These are phyloP conservation scores for Phasia obesa DNA, from an alignment of 2,888 invertebrate species.

Conservation along the genomic window DNA sequence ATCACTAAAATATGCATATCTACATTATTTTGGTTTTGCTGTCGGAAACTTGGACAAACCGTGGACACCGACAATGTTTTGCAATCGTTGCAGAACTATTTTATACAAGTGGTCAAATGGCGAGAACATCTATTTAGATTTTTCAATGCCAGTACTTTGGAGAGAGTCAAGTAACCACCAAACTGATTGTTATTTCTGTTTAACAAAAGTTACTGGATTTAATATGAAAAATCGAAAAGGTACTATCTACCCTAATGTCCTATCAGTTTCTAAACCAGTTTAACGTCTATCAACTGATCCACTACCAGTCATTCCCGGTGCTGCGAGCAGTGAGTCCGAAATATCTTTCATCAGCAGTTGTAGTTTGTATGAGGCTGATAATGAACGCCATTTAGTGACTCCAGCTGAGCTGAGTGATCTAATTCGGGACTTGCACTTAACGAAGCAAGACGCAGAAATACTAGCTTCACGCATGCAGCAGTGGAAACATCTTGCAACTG, in stretches of 20 bases:
- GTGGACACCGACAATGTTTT: conserved; percentile 40
- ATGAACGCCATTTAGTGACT: conserved; percentile 22
- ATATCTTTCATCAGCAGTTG: not conserved
- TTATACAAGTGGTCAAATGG: conserved; percentile 41
- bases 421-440: conserved; percentile 24
- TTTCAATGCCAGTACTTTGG: conserved; percentile 36
- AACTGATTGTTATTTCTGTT: conserved; percentile 9
- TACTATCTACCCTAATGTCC: not conserved
- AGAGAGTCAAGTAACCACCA: conserved; percentile 3
- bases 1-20: conserved; percentile 26
- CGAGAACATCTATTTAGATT: conserved; percentile 38
- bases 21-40: conserved; percentile 26
- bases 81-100: conserved; percentile 29
- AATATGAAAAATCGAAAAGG: not conserved
- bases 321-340: too few relatives aligned
- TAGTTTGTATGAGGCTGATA: conserved; percentile 1
- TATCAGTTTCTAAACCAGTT: not conserved
- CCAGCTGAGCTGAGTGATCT: conserved; percentile 20
- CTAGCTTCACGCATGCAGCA: conserved; percentile 1
- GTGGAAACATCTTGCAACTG: conserved; percentile 9
- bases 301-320: too few relatives aligned
- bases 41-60: conserved; percentile 26
- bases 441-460: conserved; percentile 2
- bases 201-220: not conserved
- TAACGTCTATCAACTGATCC: too few relatives aligned